Evolutionary conservation across 2,888 invertebrate genomes (phyloP), one percentile per base, ranked within the genome.

Genomic region (Tetragonula carbonaria): DNA sequence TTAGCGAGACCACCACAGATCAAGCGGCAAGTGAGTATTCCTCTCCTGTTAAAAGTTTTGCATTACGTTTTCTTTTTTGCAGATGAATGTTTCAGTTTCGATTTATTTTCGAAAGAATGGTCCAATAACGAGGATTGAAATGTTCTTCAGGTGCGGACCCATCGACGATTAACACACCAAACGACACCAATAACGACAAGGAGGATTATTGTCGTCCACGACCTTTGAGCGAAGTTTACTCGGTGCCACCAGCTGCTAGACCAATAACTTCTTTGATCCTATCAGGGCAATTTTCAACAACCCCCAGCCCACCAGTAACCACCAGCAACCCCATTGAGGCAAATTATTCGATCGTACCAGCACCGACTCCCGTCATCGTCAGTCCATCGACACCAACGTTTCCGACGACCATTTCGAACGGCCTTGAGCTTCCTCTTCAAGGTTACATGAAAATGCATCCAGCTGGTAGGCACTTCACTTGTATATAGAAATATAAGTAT

Each of bases 1-100:
- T 97, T 95, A 96, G 96, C 62, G 96, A 96, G 85, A 94, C 92
- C 51, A 88, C 91, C 53, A 87, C 91, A 14, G 91, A 90, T 78
- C 90, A 86, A 81, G n/a, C 86, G 28, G 73, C 86, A 76, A 85
- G 90, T 90, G 57, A 80, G 85, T 80, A n/a, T 16, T 38, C 8
- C 4, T n/a, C 4, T 2, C 21, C 13, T 16, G 13, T 28, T 33
- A 28, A 28, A 71, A 71, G 2, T 2, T 63, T 18, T 33, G 16
- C 23, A 33, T 62, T 62, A 16, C 23, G 23, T 23, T 6, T 59
- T 5, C 8, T 4, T n/a, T 21, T n/a, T 59, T 57, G 13, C n/a
- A 0, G 4, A 5, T 2, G 14, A 14, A 59, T 2, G n/a, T 59
- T 59, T 59, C 57, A n/a, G n/a, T 57, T 57, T 11, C 4, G 13